phyloP scores from a whole-genome alignment of 1,140 invertebrate species.

The Drosophila fuyamai region DNA sequence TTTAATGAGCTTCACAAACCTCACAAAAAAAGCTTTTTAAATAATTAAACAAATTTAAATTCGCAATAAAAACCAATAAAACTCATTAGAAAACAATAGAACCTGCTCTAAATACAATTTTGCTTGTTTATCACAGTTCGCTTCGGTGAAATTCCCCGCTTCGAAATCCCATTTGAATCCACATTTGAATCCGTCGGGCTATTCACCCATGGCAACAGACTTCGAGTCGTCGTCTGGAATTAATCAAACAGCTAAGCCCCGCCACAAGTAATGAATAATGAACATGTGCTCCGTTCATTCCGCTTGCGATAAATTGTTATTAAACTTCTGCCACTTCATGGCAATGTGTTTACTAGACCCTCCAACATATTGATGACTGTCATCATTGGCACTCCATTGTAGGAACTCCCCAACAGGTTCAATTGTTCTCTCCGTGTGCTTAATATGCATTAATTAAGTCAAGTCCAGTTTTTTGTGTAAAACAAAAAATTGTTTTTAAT shows the following conservation, averaged over 20 bases:
- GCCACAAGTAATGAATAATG: slow-evolving; percentile 43
- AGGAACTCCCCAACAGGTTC: slow-evolving; percentile 27
- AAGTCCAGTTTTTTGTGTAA: slow-evolving; percentile 19
- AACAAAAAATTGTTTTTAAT: slow-evolving; percentile 52
- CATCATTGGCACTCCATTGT: slow-evolving; percentile 27
- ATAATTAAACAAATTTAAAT: slow-evolving; percentile 1
- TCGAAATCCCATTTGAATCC: slow-evolving; percentile 26
- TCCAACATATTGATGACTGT: slow-evolving; percentile 14
- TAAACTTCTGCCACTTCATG: slow-evolving; percentile 30
- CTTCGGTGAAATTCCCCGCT: background rate
- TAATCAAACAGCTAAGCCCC: slow-evolving; percentile 40
- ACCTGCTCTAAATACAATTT: background rate
- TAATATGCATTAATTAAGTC: slow-evolving; percentile 64
- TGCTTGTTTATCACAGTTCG: slow-evolving; percentile 9
- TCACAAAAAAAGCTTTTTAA: slow-evolving; percentile 17
- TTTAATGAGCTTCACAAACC: background rate
- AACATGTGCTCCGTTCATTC: slow-evolving; percentile 22
- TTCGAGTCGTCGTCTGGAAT: slow-evolving; percentile 24
- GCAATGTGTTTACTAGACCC: slow-evolving; percentile 27
- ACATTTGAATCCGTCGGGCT: slow-evolving; percentile 17
- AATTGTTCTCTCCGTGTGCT: slow-evolving; percentile 25
- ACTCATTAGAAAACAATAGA: slow-evolving; percentile 1
- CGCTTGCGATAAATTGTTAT: slow-evolving; percentile 41
- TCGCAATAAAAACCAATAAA: background rate
- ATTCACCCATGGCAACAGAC: slow-evolving; percentile 45